Base-by-base conservation (phyloP, 2,797 vertebrate genomes). In the Muscicapa comitata region DNA sequence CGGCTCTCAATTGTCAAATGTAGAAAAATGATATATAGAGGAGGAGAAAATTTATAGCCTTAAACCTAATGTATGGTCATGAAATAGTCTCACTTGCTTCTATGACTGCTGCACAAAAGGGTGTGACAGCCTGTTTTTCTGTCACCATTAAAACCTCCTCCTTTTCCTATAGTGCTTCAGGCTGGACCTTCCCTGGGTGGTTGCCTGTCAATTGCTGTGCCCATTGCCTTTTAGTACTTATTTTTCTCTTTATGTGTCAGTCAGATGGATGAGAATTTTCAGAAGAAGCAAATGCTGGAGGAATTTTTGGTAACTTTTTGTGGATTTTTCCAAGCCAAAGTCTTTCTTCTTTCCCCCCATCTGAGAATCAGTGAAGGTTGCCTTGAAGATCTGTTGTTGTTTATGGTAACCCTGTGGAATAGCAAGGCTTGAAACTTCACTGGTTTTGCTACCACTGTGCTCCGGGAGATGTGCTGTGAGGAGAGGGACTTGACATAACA, bases 401-500 rank as follows among this genome's bases (percentile, higher is more conserved):
- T 94, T 94, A 33, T 37, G 16, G 24, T 42, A 72, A 68, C 55
- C 87, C 74, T 62, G 59, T 91, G 94, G 89, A 94, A 91, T 58
- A 93, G 16, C 62, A 57, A 78, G 24, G 57, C 75, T 88, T 10
- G 11, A 86, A 94, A 94, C 62, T 62, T 91, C 81, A 62, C 47
- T 81, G 86, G 9, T 48, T 95, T 93, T 92, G n/a, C 86, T 62
- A 16, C 45, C 33, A 50, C 11, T 71, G 72, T 57, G 80, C 57
- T 91, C 65, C 72, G 65, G 81, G 78, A 91, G 65, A 72, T 0
- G 7, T 28, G 86, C 84, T 87, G 50, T 75, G 89, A 80, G 92
- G 43, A 86, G 86, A 92, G 94, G 85, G 94, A 93, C 87, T 84
- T 2, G 8, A 92, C 92, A 86, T 75, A 89, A 88, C 95, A 90